A percentile compares a stretch with the other conserved stretches of the same genome.
These are phyloP conservation scores for Anthrax anthrax DNA, from an alignment of 2,888 invertebrate species.

Conservation along the genomic window DNA sequence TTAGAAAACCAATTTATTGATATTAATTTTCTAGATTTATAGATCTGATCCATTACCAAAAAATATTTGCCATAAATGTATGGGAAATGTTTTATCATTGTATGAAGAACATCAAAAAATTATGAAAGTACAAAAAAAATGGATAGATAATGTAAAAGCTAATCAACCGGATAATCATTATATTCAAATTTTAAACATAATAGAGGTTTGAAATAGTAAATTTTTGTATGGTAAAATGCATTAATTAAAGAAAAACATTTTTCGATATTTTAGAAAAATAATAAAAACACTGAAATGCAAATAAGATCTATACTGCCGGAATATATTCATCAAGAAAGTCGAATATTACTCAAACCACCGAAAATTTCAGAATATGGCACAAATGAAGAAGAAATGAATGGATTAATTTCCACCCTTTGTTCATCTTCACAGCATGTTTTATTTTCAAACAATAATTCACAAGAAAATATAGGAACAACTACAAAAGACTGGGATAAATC, in stretches of 20 bases:
- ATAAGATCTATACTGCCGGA: slow-evolving; percentile 5
- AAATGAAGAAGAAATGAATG: too few relatives aligned
- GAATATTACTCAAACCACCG: not conserved
- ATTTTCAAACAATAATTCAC: too few relatives aligned
- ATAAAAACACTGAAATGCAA: slow-evolving; percentile 5
- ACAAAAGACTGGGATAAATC: too few relatives aligned
- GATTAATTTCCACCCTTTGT: too few relatives aligned
- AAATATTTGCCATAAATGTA: slow-evolving; percentile 21
- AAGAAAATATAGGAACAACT: too few relatives aligned
- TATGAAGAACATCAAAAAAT: slow-evolving; percentile 19
- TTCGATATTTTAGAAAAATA: slow-evolving; percentile 2
- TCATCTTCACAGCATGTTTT: too few relatives aligned
- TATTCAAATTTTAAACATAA: slow-evolving; percentile 18
- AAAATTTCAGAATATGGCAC: too few relatives aligned
- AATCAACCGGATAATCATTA: slow-evolving; percentile 21
- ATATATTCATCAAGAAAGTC: slow-evolving; percentile 2
- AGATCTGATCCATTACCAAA: slow-evolving; percentile 24
- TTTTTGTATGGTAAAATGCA: too few relatives aligned
- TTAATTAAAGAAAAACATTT: too few relatives aligned
- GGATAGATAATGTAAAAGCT: slow-evolving; percentile 19
- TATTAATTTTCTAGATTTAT: slow-evolving; percentile 17
- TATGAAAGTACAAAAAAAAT: slow-evolving; percentile 18
- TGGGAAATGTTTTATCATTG: slow-evolving; percentile 14
- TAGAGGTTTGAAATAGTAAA: slow-evolving; percentile 19
- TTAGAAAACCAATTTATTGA: not conserved